phyloP scores from a whole-genome alignment of 2,113 vertebrate genomes.

The Pedetes capensis region DNA sequence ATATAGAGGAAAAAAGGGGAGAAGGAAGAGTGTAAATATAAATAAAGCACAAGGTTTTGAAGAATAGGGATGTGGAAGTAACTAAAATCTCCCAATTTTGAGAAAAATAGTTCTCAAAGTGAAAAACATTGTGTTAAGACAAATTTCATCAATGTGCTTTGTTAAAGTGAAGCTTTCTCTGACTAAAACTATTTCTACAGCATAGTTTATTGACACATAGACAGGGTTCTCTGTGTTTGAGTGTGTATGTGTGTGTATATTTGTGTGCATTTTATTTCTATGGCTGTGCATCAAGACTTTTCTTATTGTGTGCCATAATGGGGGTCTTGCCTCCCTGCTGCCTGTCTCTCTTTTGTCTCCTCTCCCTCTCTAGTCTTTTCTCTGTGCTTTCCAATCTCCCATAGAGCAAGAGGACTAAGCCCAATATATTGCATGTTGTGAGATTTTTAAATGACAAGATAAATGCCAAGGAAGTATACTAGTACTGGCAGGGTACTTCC shows the following conservation, averaged over 20 bases:
- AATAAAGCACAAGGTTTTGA: background rate
- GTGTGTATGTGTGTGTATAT: rapidly evolving
- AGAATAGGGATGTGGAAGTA: rapidly evolving
- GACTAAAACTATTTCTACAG: background rate
- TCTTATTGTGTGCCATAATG: background rate
- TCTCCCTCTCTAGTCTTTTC: background rate
- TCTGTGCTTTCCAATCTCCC: background rate
- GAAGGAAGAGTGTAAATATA: background rate
- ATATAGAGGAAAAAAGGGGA: rapidly evolving
- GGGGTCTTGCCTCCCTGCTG: background rate
- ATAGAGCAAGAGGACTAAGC: constrained; percentile 34
- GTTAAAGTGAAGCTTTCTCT: background rate
- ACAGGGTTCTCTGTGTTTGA: background rate
- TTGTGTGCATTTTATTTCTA: background rate
- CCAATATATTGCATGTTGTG: constrained; percentile 44
- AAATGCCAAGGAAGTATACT: constrained; percentile 45
- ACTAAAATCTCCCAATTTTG: background rate
- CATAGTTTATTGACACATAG: background rate
- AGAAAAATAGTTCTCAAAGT: background rate
- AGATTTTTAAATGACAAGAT: constrained; percentile 68
- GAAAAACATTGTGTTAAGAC: background rate
- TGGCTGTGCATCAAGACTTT: background rate
- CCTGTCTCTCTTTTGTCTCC: background rate
- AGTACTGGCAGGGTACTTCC: constrained; percentile 29
- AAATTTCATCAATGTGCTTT: background rate